Evolutionary conservation across 2,888 invertebrate genomes (phyloP).

Genomic region (Tubiluchus corallicola): DNA sequence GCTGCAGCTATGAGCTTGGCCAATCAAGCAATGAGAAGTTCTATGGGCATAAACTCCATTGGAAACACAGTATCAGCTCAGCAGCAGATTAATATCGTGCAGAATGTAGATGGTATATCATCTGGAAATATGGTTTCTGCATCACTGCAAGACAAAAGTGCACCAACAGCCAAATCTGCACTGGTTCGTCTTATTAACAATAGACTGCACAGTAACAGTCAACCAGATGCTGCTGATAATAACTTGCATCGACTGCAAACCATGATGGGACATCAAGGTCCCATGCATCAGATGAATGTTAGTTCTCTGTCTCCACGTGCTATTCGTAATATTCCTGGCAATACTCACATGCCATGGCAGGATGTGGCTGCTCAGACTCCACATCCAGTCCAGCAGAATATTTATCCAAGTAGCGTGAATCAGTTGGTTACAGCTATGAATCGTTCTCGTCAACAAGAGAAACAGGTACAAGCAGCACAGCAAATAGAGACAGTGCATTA

Average conservation of each 20-base stretch:
- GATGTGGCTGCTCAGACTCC: constrained; percentile 14
- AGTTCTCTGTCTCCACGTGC: constrained; percentile 27
- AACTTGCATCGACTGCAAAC: constrained; percentile 30
- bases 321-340: constrained; percentile 37
- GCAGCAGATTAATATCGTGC: constrained; percentile 19
- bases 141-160: constrained; percentile 40
- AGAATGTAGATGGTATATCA: no score
- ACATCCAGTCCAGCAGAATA: constrained; percentile 13
- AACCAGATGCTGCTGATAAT: background rate
- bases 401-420: background rate
- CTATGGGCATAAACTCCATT: no score
- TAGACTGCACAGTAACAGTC: constrained; percentile 38
- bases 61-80: no score
- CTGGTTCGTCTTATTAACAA: constrained; percentile 82
- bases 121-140: no score
- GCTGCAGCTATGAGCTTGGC: constrained; percentile 28
- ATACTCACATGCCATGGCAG: constrained; percentile 13
- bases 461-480: constrained; percentile 26
- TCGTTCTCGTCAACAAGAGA: background rate
- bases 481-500: background rate
- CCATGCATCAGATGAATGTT: constrained; percentile 26
- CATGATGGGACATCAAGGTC: constrained; percentile 66
- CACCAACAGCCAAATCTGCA: constrained; percentile 81
- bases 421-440: background rate
- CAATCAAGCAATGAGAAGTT: no score